These are phyloP conservation scores for Merops nubicus DNA, from an alignment of 2,113 vertebrate species.

Conservation along the genomic window DNA sequence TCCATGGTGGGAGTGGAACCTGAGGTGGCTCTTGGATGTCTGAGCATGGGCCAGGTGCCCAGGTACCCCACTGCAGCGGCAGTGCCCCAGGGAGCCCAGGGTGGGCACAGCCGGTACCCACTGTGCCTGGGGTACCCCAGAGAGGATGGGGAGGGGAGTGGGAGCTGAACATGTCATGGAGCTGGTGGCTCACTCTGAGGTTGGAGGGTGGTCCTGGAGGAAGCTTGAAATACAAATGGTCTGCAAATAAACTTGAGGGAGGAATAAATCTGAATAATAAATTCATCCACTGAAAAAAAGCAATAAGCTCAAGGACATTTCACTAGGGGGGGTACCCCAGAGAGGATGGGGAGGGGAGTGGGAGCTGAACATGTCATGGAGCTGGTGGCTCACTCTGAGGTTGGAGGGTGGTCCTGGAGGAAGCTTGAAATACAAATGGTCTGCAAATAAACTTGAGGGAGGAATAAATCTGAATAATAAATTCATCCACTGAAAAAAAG, in stretches of 20 bases:
- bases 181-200: not conserved
- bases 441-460: not conserved
- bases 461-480: not conserved
- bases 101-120: not conserved
- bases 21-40: not conserved
- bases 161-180: rapidly evolving
- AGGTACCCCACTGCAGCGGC: rapidly evolving
- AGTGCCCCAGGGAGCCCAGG: not conserved
- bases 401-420: not conserved
- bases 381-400: not conserved
- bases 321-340: too few species aligned
- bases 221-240: too few species aligned
- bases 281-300: not conserved
- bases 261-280: not conserved
- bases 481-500: not conserved
- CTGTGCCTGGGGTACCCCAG: too few species aligned
- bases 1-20: too few species aligned
- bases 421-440: too few species aligned
- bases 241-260: not conserved
- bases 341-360: too few species aligned
- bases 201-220: not conserved
- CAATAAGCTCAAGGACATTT: not conserved
- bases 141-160: too few species aligned
- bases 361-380: rapidly evolving
- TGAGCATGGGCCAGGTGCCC: not conserved